Base-by-base conservation (phyloP, 2,797 vertebrate genomes). In the Ceryle rudis region DNA sequence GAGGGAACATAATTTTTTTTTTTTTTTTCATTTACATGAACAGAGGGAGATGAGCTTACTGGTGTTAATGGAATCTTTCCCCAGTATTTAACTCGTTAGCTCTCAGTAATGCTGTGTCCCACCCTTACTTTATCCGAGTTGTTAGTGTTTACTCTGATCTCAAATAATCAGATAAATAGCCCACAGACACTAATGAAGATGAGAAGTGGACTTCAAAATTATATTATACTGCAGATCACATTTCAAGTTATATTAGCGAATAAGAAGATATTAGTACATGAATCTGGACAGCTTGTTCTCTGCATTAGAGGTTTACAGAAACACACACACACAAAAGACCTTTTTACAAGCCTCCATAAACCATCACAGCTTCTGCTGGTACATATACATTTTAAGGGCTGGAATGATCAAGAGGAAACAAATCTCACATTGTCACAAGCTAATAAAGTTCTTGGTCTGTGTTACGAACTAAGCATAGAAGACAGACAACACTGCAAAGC, bases 181-280 rank as follows among this genome's bases (percentile, higher is more conserved):
- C 42, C 75, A 52, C 7, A 87, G 44, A 41, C 16, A 47, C 12
- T 16, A 35, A 58, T 15, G 28, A 87, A 5, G 2, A 44, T 58
- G 31, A 95, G 49, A 92, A 94, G n/a, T 69, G 20, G 78, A 91
- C 23, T 71, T 62, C 58, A 93, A 92, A 97, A 94, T 79, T 14
- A 10, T 66, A 57, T 78, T 92, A 81, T 65, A 91, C 21, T 91
- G 65, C 64, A 92, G 66, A 78, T 93, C 75, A 69, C 35, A 91
- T 77, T 72, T 94, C 31, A 87, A 85, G 46, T 80, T 94, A 46
- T 65, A 92, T 51, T 83, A 83, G 31, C 58, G 74, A 95, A 64
- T 46, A 54, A 81, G 78, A 87, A 91, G 29, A 29, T 44, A 93
- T 75, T 84, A 67, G 73, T 73, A 86, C 16, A 62, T 72, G 73